Evolutionary conservation across 1,140 invertebrate genomes (phyloP).

Genomic region (Bathynomus jamesi): DNA sequence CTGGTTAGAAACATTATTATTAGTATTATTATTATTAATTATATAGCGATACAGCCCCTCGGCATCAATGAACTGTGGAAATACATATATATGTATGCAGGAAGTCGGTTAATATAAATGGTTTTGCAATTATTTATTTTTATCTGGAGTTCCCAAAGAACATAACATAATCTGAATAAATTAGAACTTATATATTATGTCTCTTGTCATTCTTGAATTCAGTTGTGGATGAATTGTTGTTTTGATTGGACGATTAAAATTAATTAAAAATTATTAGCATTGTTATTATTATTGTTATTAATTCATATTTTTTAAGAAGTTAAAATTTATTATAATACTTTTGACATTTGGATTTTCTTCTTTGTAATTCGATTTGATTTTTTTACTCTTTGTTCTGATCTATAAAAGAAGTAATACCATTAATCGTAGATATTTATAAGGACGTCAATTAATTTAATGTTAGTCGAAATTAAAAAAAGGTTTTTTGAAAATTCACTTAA

Average conservation of each 20-base stretch:
- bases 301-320: background rate
- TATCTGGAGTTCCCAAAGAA: too few relatives aligned
- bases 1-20: background rate
- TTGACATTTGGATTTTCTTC: background rate
- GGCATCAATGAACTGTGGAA: too few relatives aligned
- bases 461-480: background rate
- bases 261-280: too few relatives aligned
- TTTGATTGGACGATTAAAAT: too few relatives aligned
- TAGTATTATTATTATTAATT: background rate
- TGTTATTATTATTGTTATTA: background rate
- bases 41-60: too few relatives aligned
- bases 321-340: background rate
- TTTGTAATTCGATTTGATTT: background rate
- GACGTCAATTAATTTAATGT: background rate
- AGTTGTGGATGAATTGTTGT: too few relatives aligned
- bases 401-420: background rate
- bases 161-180: too few relatives aligned
- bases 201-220: too few relatives aligned
- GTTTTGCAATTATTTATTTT: too few relatives aligned
- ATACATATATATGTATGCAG: too few relatives aligned
- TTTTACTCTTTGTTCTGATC: background rate
- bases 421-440: background rate
- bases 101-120: too few relatives aligned
- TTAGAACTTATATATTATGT: too few relatives aligned
- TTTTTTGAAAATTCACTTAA: background rate